Percentiles rank a stretch among this genome's conserved stretches.
phyloP scores from a whole-genome alignment of 2,888 invertebrate species.

The Synergus itoensis region DNA sequence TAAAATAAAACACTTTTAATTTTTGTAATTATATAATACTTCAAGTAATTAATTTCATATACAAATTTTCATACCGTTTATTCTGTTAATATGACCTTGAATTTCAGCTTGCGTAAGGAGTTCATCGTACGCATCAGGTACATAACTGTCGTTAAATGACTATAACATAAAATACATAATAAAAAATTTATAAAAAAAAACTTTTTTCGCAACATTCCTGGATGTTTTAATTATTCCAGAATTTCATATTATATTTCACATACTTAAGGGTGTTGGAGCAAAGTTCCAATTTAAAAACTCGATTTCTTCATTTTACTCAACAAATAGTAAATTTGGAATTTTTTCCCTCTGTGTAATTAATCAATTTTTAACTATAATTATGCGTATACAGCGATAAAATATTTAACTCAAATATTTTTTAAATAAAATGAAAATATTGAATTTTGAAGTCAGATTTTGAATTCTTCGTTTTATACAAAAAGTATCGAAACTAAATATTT shows the following conservation, averaged over 20 bases:
- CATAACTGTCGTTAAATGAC: conserved; percentile 84
- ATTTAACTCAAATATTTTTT: no score
- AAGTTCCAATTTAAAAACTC: no score
- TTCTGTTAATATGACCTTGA: conserved; percentile 84
- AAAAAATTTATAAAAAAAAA: background rate
- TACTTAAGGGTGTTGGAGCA: no score
- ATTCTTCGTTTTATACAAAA: no score
- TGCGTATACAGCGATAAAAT: no score
- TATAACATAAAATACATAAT: conserved; percentile 64
- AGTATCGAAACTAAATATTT: no score
- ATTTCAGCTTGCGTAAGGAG: conserved; percentile 86
- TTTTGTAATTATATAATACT: conserved; percentile 70
- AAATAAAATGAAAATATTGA: no score
- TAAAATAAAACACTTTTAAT: conserved; percentile 74
- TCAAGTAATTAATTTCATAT: conserved; percentile 66
- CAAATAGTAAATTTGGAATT: no score
- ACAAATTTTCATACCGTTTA: conserved; percentile 79
- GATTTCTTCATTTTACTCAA: no score
- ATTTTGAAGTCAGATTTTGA: no score
- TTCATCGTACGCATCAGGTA: conserved; percentile 86
- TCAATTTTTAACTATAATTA: no score
- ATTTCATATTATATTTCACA: conserved; percentile 41
- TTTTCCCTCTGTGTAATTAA: no score
- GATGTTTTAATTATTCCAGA: conserved; percentile 8
- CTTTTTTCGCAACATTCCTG: background rate